phyloP scores from a whole-genome alignment of 2,797 vertebrate genomes.

The Lacerta agilis region DNA sequence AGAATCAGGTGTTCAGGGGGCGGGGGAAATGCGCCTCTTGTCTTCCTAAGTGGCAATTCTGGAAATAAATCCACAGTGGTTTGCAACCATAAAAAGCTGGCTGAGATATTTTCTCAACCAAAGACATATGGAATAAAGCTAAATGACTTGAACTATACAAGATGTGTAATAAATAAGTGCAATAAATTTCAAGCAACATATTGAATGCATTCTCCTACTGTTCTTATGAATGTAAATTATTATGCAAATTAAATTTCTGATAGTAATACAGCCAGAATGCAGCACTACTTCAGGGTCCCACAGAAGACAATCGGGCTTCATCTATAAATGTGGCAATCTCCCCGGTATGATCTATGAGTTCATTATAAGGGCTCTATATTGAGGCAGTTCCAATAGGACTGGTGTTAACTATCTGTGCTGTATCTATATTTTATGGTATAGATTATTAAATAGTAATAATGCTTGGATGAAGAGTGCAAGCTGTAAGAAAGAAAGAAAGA shows the following conservation, averaged over 20 bases:
- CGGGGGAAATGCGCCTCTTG: neutral
- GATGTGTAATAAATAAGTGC: conserved; percentile 12
- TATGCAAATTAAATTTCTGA: conserved; percentile 21
- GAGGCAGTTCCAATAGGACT: neutral
- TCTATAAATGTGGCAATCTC: neutral
- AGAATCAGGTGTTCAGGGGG: too few relatives aligned
- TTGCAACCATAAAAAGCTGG: neutral
- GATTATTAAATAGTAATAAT: conserved; percentile 18
- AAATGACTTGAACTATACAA: conserved; percentile 4
- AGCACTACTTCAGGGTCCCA: neutral
- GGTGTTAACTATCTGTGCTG: conserved; percentile 3
- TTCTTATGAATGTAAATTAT: conserved; percentile 7
- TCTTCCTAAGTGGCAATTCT: neutral
- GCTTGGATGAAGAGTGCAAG: neutral
- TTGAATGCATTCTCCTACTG: neutral
- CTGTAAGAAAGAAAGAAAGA: neutral
- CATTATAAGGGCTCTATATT: neutral
- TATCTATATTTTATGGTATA: conserved; percentile 18
- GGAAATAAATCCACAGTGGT: neutral
- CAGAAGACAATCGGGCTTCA: neutral
- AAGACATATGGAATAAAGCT: neutral
- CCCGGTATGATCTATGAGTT: neutral
- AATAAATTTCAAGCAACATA: conserved; percentile 14
- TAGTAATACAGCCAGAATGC: neutral
- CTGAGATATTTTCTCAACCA: neutral